Percentiles rank a stretch among this genome's conserved stretches.
Conservation (phyloP, 2,797 vertebrate species). For the Silurus lanzhouensis region DNA sequence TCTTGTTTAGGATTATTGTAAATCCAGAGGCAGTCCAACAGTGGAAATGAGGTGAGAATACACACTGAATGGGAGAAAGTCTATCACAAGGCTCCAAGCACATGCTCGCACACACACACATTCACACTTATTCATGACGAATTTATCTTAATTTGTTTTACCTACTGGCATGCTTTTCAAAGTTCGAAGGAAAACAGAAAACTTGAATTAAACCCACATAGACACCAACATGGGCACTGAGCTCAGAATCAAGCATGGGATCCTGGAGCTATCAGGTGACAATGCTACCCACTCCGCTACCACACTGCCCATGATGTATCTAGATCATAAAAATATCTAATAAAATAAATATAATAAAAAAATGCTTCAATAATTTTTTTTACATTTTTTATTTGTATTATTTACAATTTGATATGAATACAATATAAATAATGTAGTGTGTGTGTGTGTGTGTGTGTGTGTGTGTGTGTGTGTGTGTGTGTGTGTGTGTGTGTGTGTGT, state of each 20-base stretch:
- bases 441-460: too few relatives aligned
- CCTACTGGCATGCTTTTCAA: neutral
- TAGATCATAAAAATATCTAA: too few relatives aligned
- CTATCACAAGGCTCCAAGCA: neutral
- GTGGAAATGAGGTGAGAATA: neutral
- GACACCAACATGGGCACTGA: neutral
- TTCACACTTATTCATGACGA: neutral
- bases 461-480: too few relatives aligned
- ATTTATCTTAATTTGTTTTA: neutral
- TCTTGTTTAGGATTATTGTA: neutral
- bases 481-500: too few relatives aligned
- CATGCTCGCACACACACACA: neutral
- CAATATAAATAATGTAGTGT: neutral
- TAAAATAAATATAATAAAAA: neutral
- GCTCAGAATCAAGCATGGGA: neutral
- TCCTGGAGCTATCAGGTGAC: neutral
- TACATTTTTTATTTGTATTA: too few relatives aligned
- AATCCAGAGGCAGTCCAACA: neutral
- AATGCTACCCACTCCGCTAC: neutral
- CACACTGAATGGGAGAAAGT: neutral
- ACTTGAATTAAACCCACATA: neutral
- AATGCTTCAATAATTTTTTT: neutral
- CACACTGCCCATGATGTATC: neutral
- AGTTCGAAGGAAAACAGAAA: neutral
- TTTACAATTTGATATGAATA: neutral